Percentiles rank a stretch among this genome's conserved stretches.
Conservation (phyloP, 2,888 invertebrate genomes). For the Carpatolechia fugitivella region DNA sequence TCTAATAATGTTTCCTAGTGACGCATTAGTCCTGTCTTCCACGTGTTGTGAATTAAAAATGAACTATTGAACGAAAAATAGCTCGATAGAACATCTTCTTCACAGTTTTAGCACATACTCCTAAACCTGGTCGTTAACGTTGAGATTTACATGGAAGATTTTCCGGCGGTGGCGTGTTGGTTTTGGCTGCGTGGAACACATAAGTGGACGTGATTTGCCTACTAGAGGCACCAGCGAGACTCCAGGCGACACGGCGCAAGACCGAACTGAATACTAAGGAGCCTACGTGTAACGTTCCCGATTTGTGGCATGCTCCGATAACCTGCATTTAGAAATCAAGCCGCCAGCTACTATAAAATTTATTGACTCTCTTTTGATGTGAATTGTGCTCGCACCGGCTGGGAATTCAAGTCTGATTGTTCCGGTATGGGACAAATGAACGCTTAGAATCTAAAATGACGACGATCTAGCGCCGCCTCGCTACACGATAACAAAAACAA, state of each 20-base stretch:
- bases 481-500: slow-evolving; percentile 1
- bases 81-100: slow-evolving; percentile 31
- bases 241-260: slow-evolving; percentile 57
- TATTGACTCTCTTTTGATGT: slow-evolving; percentile 67
- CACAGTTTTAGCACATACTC: slow-evolving; percentile 65
- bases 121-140: slow-evolving; percentile 73
- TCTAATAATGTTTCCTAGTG: slow-evolving; percentile 2
- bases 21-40: background rate
- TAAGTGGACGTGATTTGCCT: slow-evolving; percentile 74
- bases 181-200: slow-evolving; percentile 74
- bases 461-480: slow-evolving; percentile 15
- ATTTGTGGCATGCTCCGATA: slow-evolving; percentile 76
- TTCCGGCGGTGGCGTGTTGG: slow-evolving; percentile 66
- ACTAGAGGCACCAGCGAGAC: slow-evolving; percentile 59
- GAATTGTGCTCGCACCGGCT: slow-evolving; percentile 48
- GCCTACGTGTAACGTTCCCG: slow-evolving; percentile 67
- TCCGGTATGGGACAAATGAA: slow-evolving; percentile 43
- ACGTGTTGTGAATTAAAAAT: slow-evolving; percentile 20
- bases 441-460: slow-evolving; percentile 47
- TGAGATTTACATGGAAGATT: slow-evolving; percentile 76
- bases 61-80: background rate
- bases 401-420: slow-evolving; percentile 49
- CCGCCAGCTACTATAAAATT: slow-evolving; percentile 68
- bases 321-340: slow-evolving; percentile 77
- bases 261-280: slow-evolving; percentile 71